Percentiles rank a stretch among this genome's conserved stretches.
Evolutionary conservation across 2,113 vertebrate species (phyloP).

Genomic region (Paedocypris sp.): DNA sequence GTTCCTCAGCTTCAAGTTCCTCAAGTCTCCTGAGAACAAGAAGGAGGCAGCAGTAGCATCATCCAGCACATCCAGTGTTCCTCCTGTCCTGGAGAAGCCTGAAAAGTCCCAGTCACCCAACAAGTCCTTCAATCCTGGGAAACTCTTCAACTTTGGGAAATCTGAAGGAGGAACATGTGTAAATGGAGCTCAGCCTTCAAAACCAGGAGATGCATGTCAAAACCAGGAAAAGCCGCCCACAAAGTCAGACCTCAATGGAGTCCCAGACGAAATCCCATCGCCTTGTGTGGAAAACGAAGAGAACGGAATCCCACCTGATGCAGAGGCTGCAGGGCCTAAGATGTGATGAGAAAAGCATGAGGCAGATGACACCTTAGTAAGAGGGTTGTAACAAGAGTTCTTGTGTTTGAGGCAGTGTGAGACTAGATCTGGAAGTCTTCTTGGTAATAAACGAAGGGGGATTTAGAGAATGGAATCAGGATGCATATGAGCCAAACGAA

Average conservation of each 20-base stretch:
- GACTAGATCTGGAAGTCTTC: conserved; percentile 32
- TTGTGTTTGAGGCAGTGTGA: conserved; percentile 27
- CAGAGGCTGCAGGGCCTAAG: conserved; percentile 51
- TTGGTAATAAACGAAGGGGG: conserved; percentile 8
- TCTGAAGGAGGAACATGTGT: conserved; percentile 65
- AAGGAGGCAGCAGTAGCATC: conserved; percentile 54
- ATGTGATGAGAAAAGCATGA: conserved; percentile 38
- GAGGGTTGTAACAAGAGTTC: conserved; percentile 8
- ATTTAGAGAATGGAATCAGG: no score
- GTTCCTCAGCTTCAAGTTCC: conserved; percentile 92
- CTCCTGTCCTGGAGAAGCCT: conserved; percentile 63
- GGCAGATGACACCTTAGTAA: conserved; percentile 16
- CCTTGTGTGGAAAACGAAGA: conserved; percentile 52
- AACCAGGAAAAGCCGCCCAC: conserved; percentile 48
- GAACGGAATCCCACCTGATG: conserved; percentile 53
- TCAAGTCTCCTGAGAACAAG: conserved; percentile 83
- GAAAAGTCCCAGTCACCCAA: conserved; percentile 88
- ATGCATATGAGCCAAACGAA: no score
- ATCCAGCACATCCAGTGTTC: conserved; percentile 15
- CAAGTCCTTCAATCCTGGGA: conserved; percentile 86
- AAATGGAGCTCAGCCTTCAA: conserved; percentile 62
- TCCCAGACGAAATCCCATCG: conserved; percentile 63
- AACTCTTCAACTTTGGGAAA: conserved; percentile 87
- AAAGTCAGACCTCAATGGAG: conserved; percentile 67
- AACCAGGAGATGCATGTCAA: conserved; percentile 44